phyloP scores from a whole-genome alignment of 2,888 invertebrate genomes.

The Sepiola atlantica region DNA sequence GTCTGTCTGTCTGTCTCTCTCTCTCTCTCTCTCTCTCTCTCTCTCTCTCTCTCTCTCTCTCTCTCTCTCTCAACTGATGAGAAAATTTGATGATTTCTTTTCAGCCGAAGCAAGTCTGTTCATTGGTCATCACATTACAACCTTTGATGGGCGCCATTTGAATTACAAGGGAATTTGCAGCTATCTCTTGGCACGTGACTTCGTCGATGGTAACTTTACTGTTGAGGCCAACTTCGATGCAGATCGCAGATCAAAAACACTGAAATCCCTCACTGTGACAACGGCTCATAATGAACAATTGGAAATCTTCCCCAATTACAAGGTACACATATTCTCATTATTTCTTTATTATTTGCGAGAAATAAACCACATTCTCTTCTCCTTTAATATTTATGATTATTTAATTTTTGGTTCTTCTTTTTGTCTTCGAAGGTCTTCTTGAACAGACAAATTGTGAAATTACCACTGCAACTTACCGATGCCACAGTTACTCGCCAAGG shows the following conservation, averaged over 20 bases:
- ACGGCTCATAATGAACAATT: no score
- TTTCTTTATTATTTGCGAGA: no score
- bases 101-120: constrained; percentile 88
- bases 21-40: no score
- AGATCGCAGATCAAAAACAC: no score
- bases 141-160: constrained; percentile 88
- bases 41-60: no score
- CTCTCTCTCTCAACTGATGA: no score
- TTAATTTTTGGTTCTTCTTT: not conserved
- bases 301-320: no score
- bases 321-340: no score
- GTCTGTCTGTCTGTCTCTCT: no score
- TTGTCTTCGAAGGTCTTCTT: not conserved
- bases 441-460: not conserved
- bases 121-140: constrained; percentile 87
- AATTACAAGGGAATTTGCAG: constrained; percentile 85
- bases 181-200: constrained; percentile 83
- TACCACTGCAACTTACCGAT: not conserved
- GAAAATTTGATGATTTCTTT: constrained; percentile 60
- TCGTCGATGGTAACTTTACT: constrained; percentile 85
- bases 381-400: not conserved
- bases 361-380: no score
- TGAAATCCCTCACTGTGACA: no score
- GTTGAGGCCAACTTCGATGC: constrained; percentile 81
- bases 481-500: not conserved